These are phyloP conservation scores for Tetranychus cinnabarinus DNA, from an alignment of 1,140 invertebrate species.

Conservation along the genomic window DNA sequence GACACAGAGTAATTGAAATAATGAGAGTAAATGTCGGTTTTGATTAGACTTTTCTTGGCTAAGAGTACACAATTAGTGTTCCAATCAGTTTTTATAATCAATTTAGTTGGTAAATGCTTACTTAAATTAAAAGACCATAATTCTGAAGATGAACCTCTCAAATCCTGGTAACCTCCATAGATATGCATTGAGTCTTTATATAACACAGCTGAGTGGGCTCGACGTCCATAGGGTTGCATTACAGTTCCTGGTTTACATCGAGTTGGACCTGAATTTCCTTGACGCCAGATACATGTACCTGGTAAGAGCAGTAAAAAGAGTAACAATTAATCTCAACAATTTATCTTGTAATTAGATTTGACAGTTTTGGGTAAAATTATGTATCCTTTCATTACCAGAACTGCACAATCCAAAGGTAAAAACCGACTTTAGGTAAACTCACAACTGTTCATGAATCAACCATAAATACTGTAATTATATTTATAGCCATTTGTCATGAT, in stretches of 20 bases:
- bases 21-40: too few species aligned
- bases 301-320: background rate
- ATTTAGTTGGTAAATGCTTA: slow-evolving; percentile 21
- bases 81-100: too few species aligned
- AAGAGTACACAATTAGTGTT: too few species aligned
- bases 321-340: background rate
- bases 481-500: too few species aligned
- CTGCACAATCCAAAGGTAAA: too few species aligned
- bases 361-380: background rate
- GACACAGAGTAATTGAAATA: too few species aligned
- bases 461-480: too few species aligned
- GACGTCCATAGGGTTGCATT: slow-evolving; percentile 41
- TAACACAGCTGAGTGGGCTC: slow-evolving; percentile 57
- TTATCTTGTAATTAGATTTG: background rate
- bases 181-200: slow-evolving; percentile 53
- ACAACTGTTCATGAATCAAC: too few species aligned
- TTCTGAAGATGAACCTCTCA: slow-evolving; percentile 56
- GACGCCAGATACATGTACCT: background rate
- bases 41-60: too few species aligned
- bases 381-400: background rate
- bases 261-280: background rate
- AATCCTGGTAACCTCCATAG: slow-evolving; percentile 69
- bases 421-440: too few species aligned
- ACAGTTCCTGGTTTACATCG: slow-evolving; percentile 13
- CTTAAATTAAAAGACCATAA: slow-evolving; percentile 71